phyloP scores from a whole-genome alignment of 2,113 vertebrate species.

The Syngnathus typhle region DNA sequence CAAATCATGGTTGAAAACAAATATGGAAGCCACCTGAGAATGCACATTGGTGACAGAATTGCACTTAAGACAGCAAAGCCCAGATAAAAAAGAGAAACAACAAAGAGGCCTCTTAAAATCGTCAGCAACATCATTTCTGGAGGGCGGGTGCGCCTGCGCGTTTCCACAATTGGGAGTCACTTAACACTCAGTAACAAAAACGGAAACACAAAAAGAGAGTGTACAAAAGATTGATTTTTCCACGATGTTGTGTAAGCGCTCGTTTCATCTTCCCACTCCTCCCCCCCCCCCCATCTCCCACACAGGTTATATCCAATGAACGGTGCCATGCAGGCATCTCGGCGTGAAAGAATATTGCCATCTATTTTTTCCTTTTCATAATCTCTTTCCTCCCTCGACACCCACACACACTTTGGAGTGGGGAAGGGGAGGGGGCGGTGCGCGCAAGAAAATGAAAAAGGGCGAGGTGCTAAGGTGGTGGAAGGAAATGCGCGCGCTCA shows the following conservation, averaged over 20 bases:
- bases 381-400: slow-evolving; percentile 60
- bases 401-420: slow-evolving; percentile 49
- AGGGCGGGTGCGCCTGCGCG: slow-evolving; percentile 29
- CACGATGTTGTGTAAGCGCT: slow-evolving; percentile 58
- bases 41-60: too few relatives aligned
- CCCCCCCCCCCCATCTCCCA: slow-evolving; percentile 47
- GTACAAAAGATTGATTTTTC: slow-evolving; percentile 51
- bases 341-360: slow-evolving; percentile 58
- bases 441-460: slow-evolving; percentile 47
- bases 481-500: slow-evolving; percentile 14
- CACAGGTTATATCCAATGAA: slow-evolving; percentile 60
- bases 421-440: slow-evolving; percentile 38
- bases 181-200: slow-evolving; percentile 45
- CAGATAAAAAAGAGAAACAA: too few relatives aligned
- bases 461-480: slow-evolving; percentile 33
- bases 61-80: too few relatives aligned
- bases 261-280: slow-evolving; percentile 61
- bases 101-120: too few relatives aligned
- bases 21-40: background rate
- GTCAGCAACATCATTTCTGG: too few relatives aligned
- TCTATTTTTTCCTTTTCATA: slow-evolving; percentile 55
- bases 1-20: too few relatives aligned
- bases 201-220: slow-evolving; percentile 48
- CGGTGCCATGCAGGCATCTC: slow-evolving; percentile 60
- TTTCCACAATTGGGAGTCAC: slow-evolving; percentile 44